Percentiles rank a stretch among this genome's conserved stretches.
phyloP scores from a whole-genome alignment of 2,797 vertebrate species.

The Geotrypetes seraphini region DNA sequence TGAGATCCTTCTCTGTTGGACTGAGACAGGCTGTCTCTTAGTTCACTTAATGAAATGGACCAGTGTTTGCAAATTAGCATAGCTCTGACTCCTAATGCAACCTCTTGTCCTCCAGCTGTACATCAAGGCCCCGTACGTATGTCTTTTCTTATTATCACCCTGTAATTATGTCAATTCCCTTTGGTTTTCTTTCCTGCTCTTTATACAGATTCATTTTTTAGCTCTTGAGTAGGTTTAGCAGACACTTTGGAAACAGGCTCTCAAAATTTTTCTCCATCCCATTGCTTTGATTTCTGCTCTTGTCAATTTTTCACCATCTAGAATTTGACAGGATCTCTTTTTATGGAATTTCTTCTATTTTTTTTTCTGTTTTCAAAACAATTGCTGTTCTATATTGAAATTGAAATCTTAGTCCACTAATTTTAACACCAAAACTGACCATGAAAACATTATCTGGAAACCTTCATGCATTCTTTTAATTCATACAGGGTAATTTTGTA shows the following conservation, averaged over 20 bases:
- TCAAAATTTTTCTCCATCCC: no score
- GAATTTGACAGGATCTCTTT: no score
- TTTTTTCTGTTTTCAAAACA: no score
- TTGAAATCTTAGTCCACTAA: no score
- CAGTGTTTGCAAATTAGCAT: conserved; percentile 63
- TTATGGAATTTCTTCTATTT: no score
- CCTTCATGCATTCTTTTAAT: no score
- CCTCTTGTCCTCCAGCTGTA: conserved; percentile 66
- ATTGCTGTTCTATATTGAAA: no score
- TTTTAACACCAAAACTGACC: no score
- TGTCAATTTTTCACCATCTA: neutral
- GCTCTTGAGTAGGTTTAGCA: conserved; percentile 6
- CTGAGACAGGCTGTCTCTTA: conserved; percentile 65
- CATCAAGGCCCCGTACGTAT: conserved; percentile 62
- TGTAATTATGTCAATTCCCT: conserved; percentile 50
- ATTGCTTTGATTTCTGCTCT: conserved; percentile 1
- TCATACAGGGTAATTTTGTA: no score
- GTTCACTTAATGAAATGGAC: conserved; percentile 63
- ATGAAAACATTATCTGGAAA: no score
- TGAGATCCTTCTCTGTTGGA: conserved; percentile 66
- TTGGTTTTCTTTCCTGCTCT: conserved; percentile 48
- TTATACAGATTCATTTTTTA: conserved; percentile 35
- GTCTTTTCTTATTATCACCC: conserved; percentile 68
- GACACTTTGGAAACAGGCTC: no score
- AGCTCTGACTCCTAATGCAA: conserved; percentile 53